phyloP scores from a whole-genome alignment of 2,797 vertebrate genomes.

The Myotis vivesi region DNA sequence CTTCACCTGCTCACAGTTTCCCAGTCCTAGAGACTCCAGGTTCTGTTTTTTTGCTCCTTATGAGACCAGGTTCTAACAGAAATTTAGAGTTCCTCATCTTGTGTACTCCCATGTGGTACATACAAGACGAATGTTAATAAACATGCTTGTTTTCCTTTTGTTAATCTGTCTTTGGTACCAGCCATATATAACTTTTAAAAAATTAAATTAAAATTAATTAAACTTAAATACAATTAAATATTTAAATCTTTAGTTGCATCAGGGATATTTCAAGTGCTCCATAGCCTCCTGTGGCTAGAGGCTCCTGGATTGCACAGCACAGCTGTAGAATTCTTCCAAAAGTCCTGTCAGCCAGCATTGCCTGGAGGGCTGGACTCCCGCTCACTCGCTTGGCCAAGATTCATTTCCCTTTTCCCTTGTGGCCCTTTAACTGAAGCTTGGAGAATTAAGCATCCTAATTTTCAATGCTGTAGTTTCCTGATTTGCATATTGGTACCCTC shows the following conservation, averaged over 20 bases:
- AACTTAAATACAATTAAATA: neutral
- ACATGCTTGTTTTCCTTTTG: neutral
- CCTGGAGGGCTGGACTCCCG: too few species aligned
- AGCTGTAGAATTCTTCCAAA: neutral
- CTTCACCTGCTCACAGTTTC: neutral
- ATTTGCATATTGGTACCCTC: neutral
- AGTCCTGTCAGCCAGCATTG: fast-evolving
- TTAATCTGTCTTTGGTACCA: neutral
- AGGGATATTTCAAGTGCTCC: neutral
- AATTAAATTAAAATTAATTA: neutral
- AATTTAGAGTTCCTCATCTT: neutral
- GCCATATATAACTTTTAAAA: neutral
- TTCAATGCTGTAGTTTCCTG: neutral
- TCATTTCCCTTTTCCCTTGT: neutral
- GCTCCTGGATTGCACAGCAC: neutral
- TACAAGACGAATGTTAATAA: neutral
- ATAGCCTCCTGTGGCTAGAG: neutral
- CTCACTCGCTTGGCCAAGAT: neutral
- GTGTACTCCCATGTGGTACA: too few species aligned
- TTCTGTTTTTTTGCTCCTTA: neutral
- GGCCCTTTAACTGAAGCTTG: neutral
- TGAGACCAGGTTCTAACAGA: neutral
- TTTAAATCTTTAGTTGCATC: neutral
- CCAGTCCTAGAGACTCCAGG: neutral
- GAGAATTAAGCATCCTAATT: neutral